Conservation (phyloP, 2,888 invertebrate genomes). For the Hartigia nigra region DNA sequence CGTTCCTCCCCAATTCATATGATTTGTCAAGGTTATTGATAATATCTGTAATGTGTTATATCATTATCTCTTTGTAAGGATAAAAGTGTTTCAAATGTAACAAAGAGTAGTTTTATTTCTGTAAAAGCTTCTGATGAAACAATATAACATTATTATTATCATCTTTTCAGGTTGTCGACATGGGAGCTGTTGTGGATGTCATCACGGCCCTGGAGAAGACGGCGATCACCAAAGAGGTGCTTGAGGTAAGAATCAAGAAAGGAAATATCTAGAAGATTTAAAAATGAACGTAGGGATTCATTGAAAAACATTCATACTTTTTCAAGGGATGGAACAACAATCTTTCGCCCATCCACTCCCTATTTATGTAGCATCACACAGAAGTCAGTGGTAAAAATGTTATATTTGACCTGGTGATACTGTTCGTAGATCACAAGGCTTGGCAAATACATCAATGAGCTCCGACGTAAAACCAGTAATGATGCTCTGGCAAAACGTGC, state of each 20-base stretch:
- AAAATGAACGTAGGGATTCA: not conserved
- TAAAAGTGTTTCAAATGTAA: not conserved
- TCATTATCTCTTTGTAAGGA: not conserved
- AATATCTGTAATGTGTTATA: not conserved
- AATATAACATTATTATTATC: not conserved
- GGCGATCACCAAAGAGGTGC: slow-evolving; percentile 89
- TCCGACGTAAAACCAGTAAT: slow-evolving; percentile 86
- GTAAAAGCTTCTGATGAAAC: not conserved
- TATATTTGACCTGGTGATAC: not conserved
- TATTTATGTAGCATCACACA: not conserved
- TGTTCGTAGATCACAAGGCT: slow-evolving; percentile 87
- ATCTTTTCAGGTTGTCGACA: slow-evolving; percentile 86
- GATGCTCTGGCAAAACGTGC: slow-evolving; percentile 88
- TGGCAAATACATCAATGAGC: slow-evolving; percentile 92
- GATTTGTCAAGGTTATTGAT: not conserved
- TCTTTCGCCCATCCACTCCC: not conserved
- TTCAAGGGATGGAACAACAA: not conserved
- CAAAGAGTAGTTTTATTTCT: not conserved
- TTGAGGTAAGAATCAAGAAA: slow-evolving; percentile 75
- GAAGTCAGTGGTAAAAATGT: not conserved
- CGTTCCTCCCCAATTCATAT: not conserved
- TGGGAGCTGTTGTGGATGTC: slow-evolving; percentile 92
- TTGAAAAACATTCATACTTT: not conserved
- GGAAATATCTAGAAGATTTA: not conserved
- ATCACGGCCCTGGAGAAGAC: slow-evolving; percentile 92